Base-by-base conservation (phyloP, 1,140 invertebrate genomes). In the Bombus haemorrhoidalis region DNA sequence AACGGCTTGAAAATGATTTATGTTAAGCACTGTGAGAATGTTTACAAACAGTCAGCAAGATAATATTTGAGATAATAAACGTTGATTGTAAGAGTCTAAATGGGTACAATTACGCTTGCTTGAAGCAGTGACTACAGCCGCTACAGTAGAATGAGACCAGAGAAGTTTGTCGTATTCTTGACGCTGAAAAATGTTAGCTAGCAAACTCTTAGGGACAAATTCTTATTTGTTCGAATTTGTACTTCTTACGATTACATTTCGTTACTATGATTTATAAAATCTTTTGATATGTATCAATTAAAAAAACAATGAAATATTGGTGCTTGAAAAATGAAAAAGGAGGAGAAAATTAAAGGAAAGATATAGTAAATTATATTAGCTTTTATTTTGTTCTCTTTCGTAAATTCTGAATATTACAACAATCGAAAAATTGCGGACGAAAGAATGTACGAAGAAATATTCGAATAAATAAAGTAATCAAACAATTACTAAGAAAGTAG, bases 31-130 rank as follows among this genome's bases (percentile, higher is more conserved):
- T 41, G 39, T 71, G 37, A 41, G 37, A 41, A 71, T 71, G 37
- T 71, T 71, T 71, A 71, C 37, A 71, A 71, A 41, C 37, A 71
- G 25, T 39, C 37, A 71, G 37, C 37, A 71, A 71, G 69, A 71
- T 71, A 41, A 71, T 71, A 28, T 71, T 39, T n/a, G 25, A 71
- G 69, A 71, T 71, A 71, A 71, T 71, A 39, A 71, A 69, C 34
- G 66, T 69, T 69, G 34, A 37, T 37, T 69, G 66, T 39, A 41
- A 41, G 18, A 28, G 37, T n/a, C 69, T 71, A 47, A 41, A n/a
- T 81, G 37, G 64, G 41, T 81, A 59, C n/a, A 37, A 64, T 68
- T 62, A 37, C 62, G 69, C 71, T 66, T 37, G 57, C 34, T 32
- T 15, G 28, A 28, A 71, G 32, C 69, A 28, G 2, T 15, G 37